These are phyloP conservation scores for Phalera bucephala DNA, from an alignment of 2,888 invertebrate species.

Conservation along the genomic window DNA sequence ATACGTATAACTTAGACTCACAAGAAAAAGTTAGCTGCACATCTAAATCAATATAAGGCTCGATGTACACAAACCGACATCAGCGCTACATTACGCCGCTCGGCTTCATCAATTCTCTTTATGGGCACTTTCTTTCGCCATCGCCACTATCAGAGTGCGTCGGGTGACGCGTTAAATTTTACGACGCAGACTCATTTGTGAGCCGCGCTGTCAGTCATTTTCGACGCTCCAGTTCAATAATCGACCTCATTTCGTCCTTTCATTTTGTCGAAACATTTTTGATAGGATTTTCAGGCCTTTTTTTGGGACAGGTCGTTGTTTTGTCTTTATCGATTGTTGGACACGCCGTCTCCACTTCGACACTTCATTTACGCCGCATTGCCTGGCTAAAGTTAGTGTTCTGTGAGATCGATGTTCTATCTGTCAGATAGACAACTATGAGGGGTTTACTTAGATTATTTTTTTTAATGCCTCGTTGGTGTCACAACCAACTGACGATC, in stretches of 20 bases:
- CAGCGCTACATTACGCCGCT: constrained; percentile 34
- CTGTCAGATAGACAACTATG: no score
- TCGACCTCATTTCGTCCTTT: constrained; percentile 27
- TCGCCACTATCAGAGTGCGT: constrained; percentile 68
- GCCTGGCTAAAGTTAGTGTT: no score
- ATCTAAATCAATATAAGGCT: constrained; percentile 44
- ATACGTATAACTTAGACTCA: no score
- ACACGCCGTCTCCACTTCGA: no score
- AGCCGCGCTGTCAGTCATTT: constrained; percentile 61
- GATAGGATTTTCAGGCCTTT: not conserved
- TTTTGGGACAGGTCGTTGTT: not conserved
- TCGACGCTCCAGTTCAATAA: constrained; percentile 37
- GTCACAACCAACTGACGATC: no score
- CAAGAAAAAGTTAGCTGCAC: no score
- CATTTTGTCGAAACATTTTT: constrained; percentile 27
- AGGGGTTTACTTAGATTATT: no score
- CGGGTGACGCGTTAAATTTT: constrained; percentile 73
- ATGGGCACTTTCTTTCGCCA: constrained; percentile 70
- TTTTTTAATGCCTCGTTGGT: no score
- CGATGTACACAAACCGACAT: constrained; percentile 41
- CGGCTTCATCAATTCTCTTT: constrained; percentile 74
- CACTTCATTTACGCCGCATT: no score
- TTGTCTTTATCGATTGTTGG: no score
- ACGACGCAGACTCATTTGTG: constrained; percentile 71
- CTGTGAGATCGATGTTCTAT: no score